These are phyloP conservation scores for Phalanger gymnotis DNA, from an alignment of 2,797 vertebrate species.

Conservation along the genomic window DNA sequence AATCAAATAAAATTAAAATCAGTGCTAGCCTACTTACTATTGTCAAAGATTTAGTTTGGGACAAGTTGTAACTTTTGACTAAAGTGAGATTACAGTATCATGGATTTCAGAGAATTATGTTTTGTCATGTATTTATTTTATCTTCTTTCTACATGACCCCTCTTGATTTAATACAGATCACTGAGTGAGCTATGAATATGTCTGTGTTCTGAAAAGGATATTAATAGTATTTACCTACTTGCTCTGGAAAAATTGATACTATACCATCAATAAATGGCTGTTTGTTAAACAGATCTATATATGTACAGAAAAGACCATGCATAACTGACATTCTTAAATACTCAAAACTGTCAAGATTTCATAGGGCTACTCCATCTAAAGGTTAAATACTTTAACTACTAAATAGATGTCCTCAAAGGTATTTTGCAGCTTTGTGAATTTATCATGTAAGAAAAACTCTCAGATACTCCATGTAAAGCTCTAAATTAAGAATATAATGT, in stretches of 20 bases:
- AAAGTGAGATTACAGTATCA: neutral
- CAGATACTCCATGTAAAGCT: neutral
- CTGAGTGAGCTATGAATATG: neutral
- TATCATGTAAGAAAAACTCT: neutral
- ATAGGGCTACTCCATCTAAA: neutral
- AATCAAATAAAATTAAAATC: neutral
- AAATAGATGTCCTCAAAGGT: neutral
- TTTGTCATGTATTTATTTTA: neutral
- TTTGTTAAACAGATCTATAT: neutral
- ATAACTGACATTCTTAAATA: neutral
- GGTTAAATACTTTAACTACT: neutral
- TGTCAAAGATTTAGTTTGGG: neutral
- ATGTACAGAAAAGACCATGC: conserved; percentile 2
- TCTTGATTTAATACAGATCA: neutral
- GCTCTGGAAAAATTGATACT: neutral
- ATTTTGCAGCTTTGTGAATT: neutral
- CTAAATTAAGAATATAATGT: neutral
- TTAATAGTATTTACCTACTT: neutral
- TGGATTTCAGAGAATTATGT: neutral
- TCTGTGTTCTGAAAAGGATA: neutral
- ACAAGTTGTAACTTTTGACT: neutral
- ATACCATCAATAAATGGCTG: neutral
- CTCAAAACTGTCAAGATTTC: neutral
- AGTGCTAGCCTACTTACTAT: neutral
- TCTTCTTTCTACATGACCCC: neutral